Evolutionary conservation across 1,140 invertebrate species (phyloP), one percentile per base, ranked within the genome.

Genomic region (Cotesia chilonis): DNA sequence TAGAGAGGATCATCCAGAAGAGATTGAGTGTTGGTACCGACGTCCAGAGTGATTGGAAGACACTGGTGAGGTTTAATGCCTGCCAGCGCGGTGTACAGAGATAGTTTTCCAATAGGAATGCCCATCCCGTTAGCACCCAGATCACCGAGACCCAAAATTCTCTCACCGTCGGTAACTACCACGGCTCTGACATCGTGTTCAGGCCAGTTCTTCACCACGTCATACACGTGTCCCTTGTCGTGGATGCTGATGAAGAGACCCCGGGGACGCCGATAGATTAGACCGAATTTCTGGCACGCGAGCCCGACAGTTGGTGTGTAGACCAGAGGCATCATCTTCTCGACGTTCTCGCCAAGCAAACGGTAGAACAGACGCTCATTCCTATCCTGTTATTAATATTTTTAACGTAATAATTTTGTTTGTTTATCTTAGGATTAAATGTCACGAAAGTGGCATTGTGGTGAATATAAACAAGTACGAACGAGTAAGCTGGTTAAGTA

Each of bases 221-320:
- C 92, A 79, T 94, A 95, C 4, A 98, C 87, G 84, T 99, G 95
- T 5, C 96, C 96, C 78, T 94, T 93, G 83, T 99, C 98, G 83
- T 99, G 92, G 64, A 99, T 98, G 17, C 96, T 97, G 76, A 99
- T 94, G 80, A 96, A 99, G n/a, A 99, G 88, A 9, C 97, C 97
- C 60, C 95, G 91, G 0, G 97, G 96, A 80, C 96, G 89, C 41
- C 95, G 90, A 85, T 95, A 98, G 67, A 98, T 93, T 14, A 96
- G 88, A n/a, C 97, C 97, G 85, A 95, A 99, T 82, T 97, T 95
- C 86, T 98, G 96, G 88, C 97, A 99, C 2, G 96, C 97, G 28
- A 95, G 88, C 12, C 97, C 95, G 0, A 97, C 96, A 0, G 95
- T 97, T 0, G 96, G 96, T 0, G 95, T 97, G 83, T 99, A 98